phyloP scores from a whole-genome alignment of 2,797 vertebrate genomes.

The Sebastes variabilis region DNA sequence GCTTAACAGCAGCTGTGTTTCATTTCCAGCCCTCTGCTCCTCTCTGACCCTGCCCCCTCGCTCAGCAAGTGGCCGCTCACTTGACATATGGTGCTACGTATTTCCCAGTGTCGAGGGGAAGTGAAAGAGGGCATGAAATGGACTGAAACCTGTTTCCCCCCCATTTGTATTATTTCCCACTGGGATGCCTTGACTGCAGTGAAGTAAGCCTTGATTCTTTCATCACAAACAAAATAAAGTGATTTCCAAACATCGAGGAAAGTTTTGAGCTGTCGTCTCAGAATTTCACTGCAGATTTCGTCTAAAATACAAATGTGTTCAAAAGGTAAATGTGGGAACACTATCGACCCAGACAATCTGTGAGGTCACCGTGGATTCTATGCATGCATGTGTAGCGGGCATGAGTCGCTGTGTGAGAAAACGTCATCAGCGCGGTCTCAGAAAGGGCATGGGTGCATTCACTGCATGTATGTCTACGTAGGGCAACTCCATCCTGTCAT shows the following conservation, averaged over 20 bases:
- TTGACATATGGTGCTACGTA: conserved; percentile 17
- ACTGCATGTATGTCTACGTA: neutral
- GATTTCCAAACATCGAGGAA: neutral
- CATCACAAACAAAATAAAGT: neutral
- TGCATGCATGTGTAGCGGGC: neutral
- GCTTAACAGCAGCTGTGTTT: neutral
- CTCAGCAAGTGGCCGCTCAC: neutral
- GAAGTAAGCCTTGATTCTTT: neutral
- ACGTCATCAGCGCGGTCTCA: neutral
- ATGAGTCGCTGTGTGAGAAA: neutral
- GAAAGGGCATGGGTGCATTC: neutral
- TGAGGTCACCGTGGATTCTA: neutral
- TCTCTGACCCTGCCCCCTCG: neutral
- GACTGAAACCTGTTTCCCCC: neutral
- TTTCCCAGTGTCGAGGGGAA: neutral
- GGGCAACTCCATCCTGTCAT: neutral
- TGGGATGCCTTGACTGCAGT: neutral
- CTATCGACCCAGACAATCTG: neutral
- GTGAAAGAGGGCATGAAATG: neutral
- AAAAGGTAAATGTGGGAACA: neutral
- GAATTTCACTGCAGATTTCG: neutral
- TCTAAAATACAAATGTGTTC: neutral
- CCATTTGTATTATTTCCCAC: neutral
- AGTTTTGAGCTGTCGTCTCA: neutral
- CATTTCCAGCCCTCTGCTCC: neutral